phyloP scores from a whole-genome alignment of 2,888 invertebrate species.

The Gandaritis pyraliata region DNA sequence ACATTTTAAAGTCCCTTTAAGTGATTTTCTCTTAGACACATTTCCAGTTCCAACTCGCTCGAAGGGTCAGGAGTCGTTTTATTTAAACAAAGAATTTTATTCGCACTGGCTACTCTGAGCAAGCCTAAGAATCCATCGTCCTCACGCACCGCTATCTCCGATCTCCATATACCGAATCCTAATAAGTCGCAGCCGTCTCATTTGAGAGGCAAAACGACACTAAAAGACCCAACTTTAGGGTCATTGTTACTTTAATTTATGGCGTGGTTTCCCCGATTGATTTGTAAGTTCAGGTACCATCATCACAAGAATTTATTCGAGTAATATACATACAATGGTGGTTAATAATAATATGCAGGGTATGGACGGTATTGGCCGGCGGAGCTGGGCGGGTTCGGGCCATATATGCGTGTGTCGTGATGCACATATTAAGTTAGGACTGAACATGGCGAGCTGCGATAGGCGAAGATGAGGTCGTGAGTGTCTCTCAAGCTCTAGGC shows the following conservation, averaged over 20 bases:
- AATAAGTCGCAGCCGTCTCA: slow-evolving; percentile 81
- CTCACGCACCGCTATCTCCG: slow-evolving; percentile 65
- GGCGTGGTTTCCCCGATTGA: slow-evolving; percentile 81
- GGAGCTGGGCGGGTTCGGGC: slow-evolving; percentile 69
- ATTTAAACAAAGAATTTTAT: too few relatives aligned
- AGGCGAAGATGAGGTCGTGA: slow-evolving; percentile 77
- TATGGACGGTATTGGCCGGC: slow-evolving; percentile 60
- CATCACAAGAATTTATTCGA: slow-evolving; percentile 79
- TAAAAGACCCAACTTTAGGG: slow-evolving; percentile 81
- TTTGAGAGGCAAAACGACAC: slow-evolving; percentile 81
- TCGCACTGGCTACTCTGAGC: not conserved
- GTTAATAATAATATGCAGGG: slow-evolving; percentile 72
- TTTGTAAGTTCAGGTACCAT: slow-evolving; percentile 68
- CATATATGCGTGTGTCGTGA: slow-evolving; percentile 81
- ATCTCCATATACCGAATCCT: slow-evolving; percentile 77
- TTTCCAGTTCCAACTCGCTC: too few relatives aligned
- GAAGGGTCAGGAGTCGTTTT: too few relatives aligned
- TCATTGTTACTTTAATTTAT: slow-evolving; percentile 84
- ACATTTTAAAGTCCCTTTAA: not conserved
- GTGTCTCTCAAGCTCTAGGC: slow-evolving; percentile 50
- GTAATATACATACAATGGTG: slow-evolving; percentile 83
- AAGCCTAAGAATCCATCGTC: slow-evolving; percentile 49
- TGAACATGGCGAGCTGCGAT: slow-evolving; percentile 78
- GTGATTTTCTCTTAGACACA: not conserved
- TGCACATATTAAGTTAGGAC: slow-evolving; percentile 83